A percentile compares a stretch with the other conserved stretches of the same genome.
Evolutionary conservation across 2,888 invertebrate genomes (phyloP).

Genomic region (Platycnemis pennipes): DNA sequence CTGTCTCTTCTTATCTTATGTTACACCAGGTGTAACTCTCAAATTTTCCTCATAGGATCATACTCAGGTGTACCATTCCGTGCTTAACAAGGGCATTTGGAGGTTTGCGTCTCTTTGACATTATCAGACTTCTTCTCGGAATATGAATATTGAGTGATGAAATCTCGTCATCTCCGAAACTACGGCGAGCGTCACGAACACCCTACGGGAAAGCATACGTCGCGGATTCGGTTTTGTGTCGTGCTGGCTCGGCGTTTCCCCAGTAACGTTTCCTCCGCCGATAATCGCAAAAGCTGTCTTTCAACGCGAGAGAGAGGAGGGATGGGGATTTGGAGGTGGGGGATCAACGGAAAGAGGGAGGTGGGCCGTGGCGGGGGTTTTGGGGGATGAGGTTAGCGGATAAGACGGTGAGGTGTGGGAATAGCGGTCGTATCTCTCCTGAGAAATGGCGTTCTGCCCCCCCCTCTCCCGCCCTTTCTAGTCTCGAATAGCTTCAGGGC

Average conservation of each 20-base stretch:
- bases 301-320: conserved; percentile 10
- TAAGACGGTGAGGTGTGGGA: neutral
- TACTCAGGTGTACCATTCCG: neutral
- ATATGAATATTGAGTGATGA: conserved; percentile 60
- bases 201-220: conserved; percentile 43
- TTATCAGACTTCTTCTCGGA: conserved; percentile 7
- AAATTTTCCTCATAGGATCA: neutral
- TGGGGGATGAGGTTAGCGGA: neutral
- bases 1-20: neutral
- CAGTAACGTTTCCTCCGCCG: conserved; percentile 8
- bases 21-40: neutral
- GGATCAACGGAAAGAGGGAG: neutral
- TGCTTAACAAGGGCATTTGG: neutral
- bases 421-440: conserved; percentile 31
- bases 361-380: neutral
- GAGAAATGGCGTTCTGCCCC: conserved; percentile 30
- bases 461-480: conserved; percentile 4
- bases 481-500: conserved; percentile 26
- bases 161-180: conserved; percentile 58
- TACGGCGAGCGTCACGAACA: conserved; percentile 46
- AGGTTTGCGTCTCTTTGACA: conserved; percentile 9
- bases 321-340: neutral
- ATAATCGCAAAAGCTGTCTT: conserved; percentile 54
- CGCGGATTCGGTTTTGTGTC: conserved; percentile 46
- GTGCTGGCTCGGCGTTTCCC: conserved; percentile 55